Conservation (phyloP, 1,140 invertebrate genomes). For the Rhagoletis pomonella region DNA sequence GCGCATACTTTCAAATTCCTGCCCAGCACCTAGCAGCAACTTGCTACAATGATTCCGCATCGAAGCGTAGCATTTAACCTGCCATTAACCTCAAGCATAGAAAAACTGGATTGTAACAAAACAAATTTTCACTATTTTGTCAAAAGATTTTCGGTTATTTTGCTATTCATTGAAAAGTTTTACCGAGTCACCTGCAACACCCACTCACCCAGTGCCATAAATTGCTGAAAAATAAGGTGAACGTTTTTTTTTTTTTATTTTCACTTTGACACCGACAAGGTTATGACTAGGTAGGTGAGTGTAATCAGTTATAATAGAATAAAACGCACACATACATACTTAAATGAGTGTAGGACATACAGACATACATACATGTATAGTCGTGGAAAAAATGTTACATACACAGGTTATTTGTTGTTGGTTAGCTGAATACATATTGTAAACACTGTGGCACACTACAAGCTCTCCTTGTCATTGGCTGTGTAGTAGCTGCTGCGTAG, state of each 20-base stretch:
- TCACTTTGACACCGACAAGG: neutral
- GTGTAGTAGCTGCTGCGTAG: neutral
- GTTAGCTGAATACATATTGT: no score
- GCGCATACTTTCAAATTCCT: neutral
- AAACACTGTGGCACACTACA: no score
- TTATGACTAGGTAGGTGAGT: neutral
- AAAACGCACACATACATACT: neutral
- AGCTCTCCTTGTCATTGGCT: neutral
- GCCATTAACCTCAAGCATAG: neutral
- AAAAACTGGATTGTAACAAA: neutral
- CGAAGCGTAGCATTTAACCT: constrained; percentile 23
- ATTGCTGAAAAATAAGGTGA: neutral
- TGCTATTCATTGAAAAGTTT: constrained; percentile 43
- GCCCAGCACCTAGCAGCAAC: neutral
- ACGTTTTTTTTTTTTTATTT: neutral
- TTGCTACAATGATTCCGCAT: neutral
- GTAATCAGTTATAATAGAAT: constrained; percentile 6
- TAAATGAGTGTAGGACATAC: neutral
- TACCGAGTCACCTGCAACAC: neutral
- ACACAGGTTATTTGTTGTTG: neutral
- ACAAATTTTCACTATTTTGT: neutral
- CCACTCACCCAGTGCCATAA: neutral
- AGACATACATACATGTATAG: neutral
- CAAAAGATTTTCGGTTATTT: constrained; percentile 33
- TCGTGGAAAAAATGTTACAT: neutral